phyloP scores from a whole-genome alignment of 1,140 invertebrate species.

The Subanguina moxae region DNA sequence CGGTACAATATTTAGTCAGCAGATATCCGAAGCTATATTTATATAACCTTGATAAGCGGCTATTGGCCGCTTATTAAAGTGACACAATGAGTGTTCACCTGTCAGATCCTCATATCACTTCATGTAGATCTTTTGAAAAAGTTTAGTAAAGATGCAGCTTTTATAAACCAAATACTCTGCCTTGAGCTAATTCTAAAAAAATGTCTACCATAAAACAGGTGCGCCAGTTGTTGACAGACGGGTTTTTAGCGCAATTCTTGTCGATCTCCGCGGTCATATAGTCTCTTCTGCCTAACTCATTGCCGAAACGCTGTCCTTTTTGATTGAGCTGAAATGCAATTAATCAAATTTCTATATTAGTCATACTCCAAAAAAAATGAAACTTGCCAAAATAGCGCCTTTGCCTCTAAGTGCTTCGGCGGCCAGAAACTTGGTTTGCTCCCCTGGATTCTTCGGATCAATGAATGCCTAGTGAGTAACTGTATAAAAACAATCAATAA shows the following conservation, averaged over 20 bases:
- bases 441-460: constrained; percentile 56
- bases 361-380: neutral
- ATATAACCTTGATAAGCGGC: no score
- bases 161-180: no score
- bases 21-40: no score
- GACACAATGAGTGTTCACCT: no score
- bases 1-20: no score
- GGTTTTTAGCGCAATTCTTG: constrained; percentile 42
- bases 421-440: constrained; percentile 58
- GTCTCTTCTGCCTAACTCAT: constrained; percentile 59
- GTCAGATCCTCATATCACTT: no score
- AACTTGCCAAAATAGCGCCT: constrained; percentile 55
- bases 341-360: no score
- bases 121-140: no score
- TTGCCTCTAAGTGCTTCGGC: constrained; percentile 60
- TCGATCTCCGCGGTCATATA: constrained; percentile 52
- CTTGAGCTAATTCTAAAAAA: no score
- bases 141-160: no score
- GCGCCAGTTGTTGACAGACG: constrained; percentile 22
- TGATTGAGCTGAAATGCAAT: constrained; percentile 48
- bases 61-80: no score
- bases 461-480: constrained; percentile 58
- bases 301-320: constrained; percentile 56
- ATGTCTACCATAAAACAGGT: constrained; percentile 46
- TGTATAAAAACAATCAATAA: neutral